phyloP scores from a whole-genome alignment of 2,888 invertebrate genomes.

The Gymnosoma rotundatum region DNA sequence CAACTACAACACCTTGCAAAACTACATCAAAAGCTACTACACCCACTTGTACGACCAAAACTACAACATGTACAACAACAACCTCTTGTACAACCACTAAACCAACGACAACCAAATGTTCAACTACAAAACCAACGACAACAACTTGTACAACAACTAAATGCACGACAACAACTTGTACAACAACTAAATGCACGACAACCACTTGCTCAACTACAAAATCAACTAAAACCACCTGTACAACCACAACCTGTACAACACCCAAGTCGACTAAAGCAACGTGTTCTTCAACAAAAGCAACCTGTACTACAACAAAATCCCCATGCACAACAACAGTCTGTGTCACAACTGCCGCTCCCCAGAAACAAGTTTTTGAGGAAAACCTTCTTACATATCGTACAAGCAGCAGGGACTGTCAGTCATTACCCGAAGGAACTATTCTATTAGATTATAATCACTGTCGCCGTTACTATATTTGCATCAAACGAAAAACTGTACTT shows the following conservation, averaged over 20 bases:
- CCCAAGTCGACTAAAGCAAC: neutral
- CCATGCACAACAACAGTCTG: neutral
- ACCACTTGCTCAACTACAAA: neutral
- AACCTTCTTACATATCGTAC: neutral
- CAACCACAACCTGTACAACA: conserved; percentile 1
- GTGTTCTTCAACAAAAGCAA: neutral
- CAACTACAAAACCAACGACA: neutral
- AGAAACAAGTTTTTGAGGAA: neutral
- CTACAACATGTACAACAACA: neutral
- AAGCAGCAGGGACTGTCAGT: conserved; percentile 27
- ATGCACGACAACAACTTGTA: neutral
- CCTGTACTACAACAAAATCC: conserved; percentile 6
- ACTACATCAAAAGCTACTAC: neutral
- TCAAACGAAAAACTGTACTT: neutral
- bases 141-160: conserved; percentile 3
- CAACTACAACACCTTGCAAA: neutral
- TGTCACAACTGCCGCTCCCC: neutral
- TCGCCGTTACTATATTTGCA: conserved; percentile 53
- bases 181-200: conserved; percentile 11
- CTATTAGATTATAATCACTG: conserved; percentile 49
- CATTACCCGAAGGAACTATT: conserved; percentile 32
- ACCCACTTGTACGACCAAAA: neutral
- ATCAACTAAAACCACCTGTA: neutral
- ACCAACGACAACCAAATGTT: neutral
- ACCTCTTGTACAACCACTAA: neutral